A percentile compares a stretch with the other conserved stretches of the same genome.
phyloP scores from a whole-genome alignment of 2,888 invertebrate genomes.

The Leucophora obtusa region DNA sequence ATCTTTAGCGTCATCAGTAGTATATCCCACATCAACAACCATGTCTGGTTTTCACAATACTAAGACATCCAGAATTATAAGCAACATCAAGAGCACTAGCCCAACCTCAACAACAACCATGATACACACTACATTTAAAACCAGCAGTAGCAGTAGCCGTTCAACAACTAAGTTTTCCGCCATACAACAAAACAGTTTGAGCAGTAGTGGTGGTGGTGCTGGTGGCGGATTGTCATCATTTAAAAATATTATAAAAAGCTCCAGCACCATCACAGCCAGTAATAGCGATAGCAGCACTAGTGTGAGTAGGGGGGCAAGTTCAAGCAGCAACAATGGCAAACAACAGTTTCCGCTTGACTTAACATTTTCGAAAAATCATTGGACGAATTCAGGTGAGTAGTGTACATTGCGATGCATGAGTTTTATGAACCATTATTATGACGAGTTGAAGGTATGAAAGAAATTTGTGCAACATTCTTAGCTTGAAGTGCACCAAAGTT shows the following conservation, averaged over 20 bases:
- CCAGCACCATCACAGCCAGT: conserved; percentile 26
- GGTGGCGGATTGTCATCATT: conserved; percentile 21
- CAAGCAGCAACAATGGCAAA: conserved; percentile 50
- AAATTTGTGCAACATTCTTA: conserved; percentile 12
- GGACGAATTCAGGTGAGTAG: conserved; percentile 67
- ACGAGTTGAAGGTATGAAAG: not conserved
- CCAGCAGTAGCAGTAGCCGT: conserved; percentile 16
- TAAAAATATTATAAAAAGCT: conserved; percentile 43
- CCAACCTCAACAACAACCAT: conserved; percentile 45
- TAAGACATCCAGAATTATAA: conserved; percentile 64
- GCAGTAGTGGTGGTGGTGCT: conserved; percentile 5
- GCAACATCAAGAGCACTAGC: conserved; percentile 47
- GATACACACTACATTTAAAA: conserved; percentile 32
- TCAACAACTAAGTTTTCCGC: conserved; percentile 7
- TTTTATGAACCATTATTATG: not conserved
- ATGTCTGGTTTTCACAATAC: conserved; percentile 55
- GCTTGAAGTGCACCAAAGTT: conserved; percentile 7
- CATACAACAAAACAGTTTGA: conserved; percentile 32
- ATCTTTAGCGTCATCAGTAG: conserved; percentile 14
- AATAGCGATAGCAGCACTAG: conserved; percentile 25
- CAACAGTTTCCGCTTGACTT: conserved; percentile 68
- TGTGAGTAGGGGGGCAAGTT: not conserved
- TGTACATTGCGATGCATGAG: not conserved
- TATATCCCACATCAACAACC: conserved; percentile 53
- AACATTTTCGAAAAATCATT: conserved; percentile 70